Percentiles rank a stretch among this genome's conserved stretches.
Conservation (phyloP, 1,140 invertebrate genomes). For the Notospermus geniculatus region DNA sequence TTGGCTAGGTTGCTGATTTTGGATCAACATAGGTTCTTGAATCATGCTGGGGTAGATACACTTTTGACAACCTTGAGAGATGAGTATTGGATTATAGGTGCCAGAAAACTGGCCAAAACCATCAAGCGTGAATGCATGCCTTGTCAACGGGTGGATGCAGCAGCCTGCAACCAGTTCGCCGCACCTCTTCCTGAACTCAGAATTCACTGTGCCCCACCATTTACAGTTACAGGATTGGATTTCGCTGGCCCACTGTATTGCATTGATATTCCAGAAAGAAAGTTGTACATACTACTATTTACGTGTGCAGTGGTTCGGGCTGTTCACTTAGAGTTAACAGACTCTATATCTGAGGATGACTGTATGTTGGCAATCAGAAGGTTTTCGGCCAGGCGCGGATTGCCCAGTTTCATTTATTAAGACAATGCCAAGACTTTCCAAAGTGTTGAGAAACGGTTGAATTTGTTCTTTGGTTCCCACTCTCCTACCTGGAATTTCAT, state of each 20-base stretch:
- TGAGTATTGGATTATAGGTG: background rate
- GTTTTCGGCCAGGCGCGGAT: background rate
- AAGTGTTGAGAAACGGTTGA: too few species aligned
- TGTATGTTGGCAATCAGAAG: slow-evolving; percentile 1
- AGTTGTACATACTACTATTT: background rate
- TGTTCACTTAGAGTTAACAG: background rate
- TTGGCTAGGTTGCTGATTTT: too few species aligned
- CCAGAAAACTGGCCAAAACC: background rate
- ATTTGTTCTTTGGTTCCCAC: too few species aligned
- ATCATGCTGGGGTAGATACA: too few species aligned
- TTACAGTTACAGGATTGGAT: background rate
- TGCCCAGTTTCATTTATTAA: background rate
- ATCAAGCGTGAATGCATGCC: slow-evolving; percentile 1
- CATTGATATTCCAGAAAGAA: too few species aligned
- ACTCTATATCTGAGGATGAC: background rate
- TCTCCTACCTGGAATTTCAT: background rate
- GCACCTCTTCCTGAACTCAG: background rate
- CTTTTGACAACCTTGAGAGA: too few species aligned
- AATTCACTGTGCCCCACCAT: background rate
- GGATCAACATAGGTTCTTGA: too few species aligned
- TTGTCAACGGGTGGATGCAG: background rate
- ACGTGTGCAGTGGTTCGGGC: slow-evolving; percentile 2
- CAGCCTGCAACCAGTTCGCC: background rate
- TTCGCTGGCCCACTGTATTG: background rate
- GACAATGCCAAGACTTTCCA: slow-evolving; percentile 3